Conservation (phyloP, 2,888 invertebrate species). For the Erynnis tages region DNA sequence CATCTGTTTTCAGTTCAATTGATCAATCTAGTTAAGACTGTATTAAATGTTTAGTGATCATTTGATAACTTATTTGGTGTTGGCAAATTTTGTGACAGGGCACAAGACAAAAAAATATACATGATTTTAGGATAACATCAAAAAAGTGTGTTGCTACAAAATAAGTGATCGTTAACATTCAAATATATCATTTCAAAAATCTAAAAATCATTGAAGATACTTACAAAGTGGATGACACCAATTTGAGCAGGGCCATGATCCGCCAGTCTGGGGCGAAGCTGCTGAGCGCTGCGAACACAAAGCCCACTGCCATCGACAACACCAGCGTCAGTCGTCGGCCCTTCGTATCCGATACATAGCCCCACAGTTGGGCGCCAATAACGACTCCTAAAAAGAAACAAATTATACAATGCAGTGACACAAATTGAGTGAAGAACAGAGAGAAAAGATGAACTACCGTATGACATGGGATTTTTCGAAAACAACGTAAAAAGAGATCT, state of each 20-base stretch:
- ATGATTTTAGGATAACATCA: too few relatives aligned
- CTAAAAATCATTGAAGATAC: slow-evolving; percentile 35
- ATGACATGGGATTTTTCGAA: too few relatives aligned
- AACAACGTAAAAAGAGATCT: too few relatives aligned
- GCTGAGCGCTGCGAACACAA: slow-evolving; percentile 67
- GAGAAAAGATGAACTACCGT: too few relatives aligned
- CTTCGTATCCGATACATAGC: slow-evolving; percentile 70
- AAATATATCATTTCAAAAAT: neutral
- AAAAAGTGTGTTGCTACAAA: too few relatives aligned
- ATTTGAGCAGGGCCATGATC: slow-evolving; percentile 65
- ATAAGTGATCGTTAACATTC: too few relatives aligned
- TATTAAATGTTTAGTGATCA: too few relatives aligned
- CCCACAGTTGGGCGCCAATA: slow-evolving; percentile 72
- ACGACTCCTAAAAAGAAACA: slow-evolving; percentile 58
- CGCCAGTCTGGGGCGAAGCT: slow-evolving; percentile 69
- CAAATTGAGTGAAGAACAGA: neutral
- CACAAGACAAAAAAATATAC: too few relatives aligned
- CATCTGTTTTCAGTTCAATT: too few relatives aligned
- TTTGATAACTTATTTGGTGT: too few relatives aligned
- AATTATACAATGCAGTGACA: neutral
- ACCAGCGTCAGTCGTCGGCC: slow-evolving; percentile 64
- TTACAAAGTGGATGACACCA: slow-evolving; percentile 73
- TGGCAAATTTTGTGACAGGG: too few relatives aligned
- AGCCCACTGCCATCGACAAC: slow-evolving; percentile 70
- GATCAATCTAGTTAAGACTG: too few relatives aligned